Percentiles rank a stretch among this genome's conserved stretches.
Evolutionary conservation across 2,888 invertebrate genomes (phyloP).

Genomic region (Nebria salina): DNA sequence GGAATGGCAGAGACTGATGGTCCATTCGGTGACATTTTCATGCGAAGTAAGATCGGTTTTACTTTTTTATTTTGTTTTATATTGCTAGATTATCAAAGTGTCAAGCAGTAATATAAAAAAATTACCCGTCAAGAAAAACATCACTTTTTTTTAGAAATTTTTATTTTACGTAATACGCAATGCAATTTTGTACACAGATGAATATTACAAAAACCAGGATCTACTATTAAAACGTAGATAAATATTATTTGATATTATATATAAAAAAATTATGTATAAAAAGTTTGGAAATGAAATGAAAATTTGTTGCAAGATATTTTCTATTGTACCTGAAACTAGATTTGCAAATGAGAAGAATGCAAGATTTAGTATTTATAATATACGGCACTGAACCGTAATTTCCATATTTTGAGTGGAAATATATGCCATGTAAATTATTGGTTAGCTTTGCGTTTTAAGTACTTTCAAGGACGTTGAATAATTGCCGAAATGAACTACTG

Average conservation of each 20-base stretch:
- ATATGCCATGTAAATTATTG: neutral
- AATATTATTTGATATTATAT: too few species aligned
- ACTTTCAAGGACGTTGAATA: neutral
- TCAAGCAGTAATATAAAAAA: constrained; percentile 4
- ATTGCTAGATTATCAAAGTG: neutral
- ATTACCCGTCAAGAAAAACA: neutral
- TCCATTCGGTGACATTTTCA: neutral
- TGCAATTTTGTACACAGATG: too few species aligned
- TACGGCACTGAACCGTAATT: neutral
- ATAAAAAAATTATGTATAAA: too few species aligned
- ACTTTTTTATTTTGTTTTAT: neutral
- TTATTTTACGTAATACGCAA: too few species aligned
- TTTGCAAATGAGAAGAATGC: neutral
- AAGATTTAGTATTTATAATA: neutral
- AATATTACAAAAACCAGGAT: too few species aligned
- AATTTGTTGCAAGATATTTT: neutral
- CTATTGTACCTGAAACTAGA: neutral
- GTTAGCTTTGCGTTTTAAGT: neutral
- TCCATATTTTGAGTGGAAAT: neutral
- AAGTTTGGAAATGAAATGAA: neutral
- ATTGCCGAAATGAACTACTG: neutral
- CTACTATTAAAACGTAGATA: too few species aligned
- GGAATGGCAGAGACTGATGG: constrained; percentile 14
- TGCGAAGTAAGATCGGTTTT: neutral
- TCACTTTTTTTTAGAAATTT: too few species aligned